Evolutionary conservation across 2,888 invertebrate species (phyloP), one percentile per base, ranked within the genome.

Genomic region (Drosophila lacicola): DNA sequence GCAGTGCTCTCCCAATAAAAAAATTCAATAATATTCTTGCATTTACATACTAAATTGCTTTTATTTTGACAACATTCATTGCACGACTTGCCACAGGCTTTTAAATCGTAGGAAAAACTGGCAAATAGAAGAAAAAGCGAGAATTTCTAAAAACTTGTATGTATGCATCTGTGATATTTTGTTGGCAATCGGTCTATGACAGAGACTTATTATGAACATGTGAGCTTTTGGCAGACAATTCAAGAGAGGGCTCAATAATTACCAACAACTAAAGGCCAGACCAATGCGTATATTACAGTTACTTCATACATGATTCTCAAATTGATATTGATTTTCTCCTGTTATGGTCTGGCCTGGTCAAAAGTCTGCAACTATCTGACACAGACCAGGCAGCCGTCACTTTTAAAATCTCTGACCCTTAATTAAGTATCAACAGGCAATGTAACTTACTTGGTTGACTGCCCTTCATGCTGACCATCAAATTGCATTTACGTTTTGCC

Each of bases 351-450:
- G 14, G 17, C 29, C 13, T 3, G 13, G 41, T 17, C 53, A 53
- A 33, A 17, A 33, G 41, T 9, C 19, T 19, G 25, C 34, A 44
- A 14, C 33, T 54, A 44, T 44, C 42, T 44, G 21, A 42, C 3
- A 42, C 42, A 5, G 13, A 19, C 19, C 42, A 5, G 6, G 13
- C 42, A 19, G 42, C 11, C 36, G 3, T 3, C 5, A 44, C 5
- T 44, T 13, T 8, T 8, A 2, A 21, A 44, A 11, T 21, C 13
- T 19, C 10, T 44, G 9, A 34, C 9, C 37, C 4, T n/a, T n/a
- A 60, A 56, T 56, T 56, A 56, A 21, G 56, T 42, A 33, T 56
- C 11, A 60, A 17, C 17, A 42, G 21, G 17, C 34, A 60, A n/a
- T 56, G 11, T 56, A 44, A 56, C 14, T 56, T 36, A 56, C 34